Evolutionary conservation across 2,113 vertebrate genomes (phyloP), one percentile per base, ranked within the genome.

Genomic region (Nettapus auritus): DNA sequence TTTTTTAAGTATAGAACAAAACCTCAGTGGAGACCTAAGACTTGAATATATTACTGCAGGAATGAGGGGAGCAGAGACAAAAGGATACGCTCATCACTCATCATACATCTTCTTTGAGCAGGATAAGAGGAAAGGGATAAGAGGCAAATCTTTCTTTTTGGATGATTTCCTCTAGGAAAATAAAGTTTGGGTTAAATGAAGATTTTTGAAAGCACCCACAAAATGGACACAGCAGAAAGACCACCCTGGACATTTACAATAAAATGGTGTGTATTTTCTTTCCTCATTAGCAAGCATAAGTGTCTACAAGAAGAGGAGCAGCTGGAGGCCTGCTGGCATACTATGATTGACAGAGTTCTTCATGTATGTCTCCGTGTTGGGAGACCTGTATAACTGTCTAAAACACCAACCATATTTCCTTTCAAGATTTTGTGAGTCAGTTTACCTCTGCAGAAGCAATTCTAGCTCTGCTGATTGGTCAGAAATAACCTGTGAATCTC

Each of bases 21-120:
- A 38, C 31, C 77, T 63, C 80, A 77, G 22, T 33, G 38, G 67
- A 92, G 59, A 86, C 29, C 12, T 48, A 50, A 83, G 67, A 66
- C 29, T 74, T 88, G 17, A 86, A 94, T 71, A 91, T 76, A 67
- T 23, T 86, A 53, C 40, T 95, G 87, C 80, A 93, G 71, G 52
- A 52, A 8, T 26, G 22, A 0, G 11, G 16, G 29, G 12, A 78
- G 25, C 10, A 73, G 55, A 86, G 33, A 75, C 40, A 11, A 42
- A 74, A 38, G 22, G n/a, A n/a, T 74, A n/a, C 60, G 6, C 33
- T 81, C 55, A 63, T 8, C 62, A 34, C 84, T 79, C 36, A 66
- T 28, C 16, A 48, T 31, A 9, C 52, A 13, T 79, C 28, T 78
- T 81, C 73, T 86, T 3, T 40, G 11, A 74, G 50, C 18, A 67